A percentile compares a stretch with the other conserved stretches of the same genome.
Evolutionary conservation across 2,797 vertebrate genomes (phyloP).

Genomic region (Helicolenus hilgendorfi): DNA sequence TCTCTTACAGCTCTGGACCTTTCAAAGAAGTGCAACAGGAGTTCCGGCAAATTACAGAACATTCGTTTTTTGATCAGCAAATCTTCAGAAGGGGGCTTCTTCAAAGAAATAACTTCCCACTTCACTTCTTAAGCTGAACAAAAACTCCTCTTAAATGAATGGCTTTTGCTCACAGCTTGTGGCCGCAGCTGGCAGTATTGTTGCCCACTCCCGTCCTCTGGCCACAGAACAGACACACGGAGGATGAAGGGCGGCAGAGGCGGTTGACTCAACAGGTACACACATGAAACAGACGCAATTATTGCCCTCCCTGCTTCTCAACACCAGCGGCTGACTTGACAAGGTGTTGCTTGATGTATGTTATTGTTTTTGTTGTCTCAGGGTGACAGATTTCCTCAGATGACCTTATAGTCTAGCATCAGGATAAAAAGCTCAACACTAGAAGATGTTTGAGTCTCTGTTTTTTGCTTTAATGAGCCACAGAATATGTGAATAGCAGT

Average conservation of each 20-base stretch:
- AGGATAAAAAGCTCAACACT: slow-evolving; percentile 2
- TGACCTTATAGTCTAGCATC: background rate
- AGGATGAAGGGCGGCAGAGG: slow-evolving; percentile 63
- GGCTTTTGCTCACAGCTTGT: slow-evolving; percentile 85
- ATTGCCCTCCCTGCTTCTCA: slow-evolving; percentile 27
- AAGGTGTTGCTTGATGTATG: slow-evolving; percentile 48
- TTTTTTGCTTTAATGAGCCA: slow-evolving; percentile 32
- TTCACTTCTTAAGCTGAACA: slow-evolving; percentile 85
- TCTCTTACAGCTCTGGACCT: background rate
- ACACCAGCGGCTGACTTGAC: slow-evolving; percentile 5
- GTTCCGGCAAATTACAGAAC: slow-evolving; percentile 74
- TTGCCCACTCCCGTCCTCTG: slow-evolving; percentile 69
- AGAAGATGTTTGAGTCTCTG: slow-evolving; percentile 26
- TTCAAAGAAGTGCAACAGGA: slow-evolving; percentile 57
- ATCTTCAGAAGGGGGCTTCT: slow-evolving; percentile 84
- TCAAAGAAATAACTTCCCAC: slow-evolving; percentile 90
- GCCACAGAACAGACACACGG: slow-evolving; percentile 65
- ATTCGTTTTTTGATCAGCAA: slow-evolving; percentile 77
- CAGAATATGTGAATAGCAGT: slow-evolving; percentile 16
- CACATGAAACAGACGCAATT: slow-evolving; percentile 82
- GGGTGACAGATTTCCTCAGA: background rate
- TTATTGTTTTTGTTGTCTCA: slow-evolving; percentile 9
- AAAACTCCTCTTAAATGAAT: slow-evolving; percentile 84
- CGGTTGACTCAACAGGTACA: slow-evolving; percentile 78
- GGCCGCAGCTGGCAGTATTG: slow-evolving; percentile 87